Conservation (phyloP, 2,113 vertebrate genomes). For the Prolemur simus region DNA sequence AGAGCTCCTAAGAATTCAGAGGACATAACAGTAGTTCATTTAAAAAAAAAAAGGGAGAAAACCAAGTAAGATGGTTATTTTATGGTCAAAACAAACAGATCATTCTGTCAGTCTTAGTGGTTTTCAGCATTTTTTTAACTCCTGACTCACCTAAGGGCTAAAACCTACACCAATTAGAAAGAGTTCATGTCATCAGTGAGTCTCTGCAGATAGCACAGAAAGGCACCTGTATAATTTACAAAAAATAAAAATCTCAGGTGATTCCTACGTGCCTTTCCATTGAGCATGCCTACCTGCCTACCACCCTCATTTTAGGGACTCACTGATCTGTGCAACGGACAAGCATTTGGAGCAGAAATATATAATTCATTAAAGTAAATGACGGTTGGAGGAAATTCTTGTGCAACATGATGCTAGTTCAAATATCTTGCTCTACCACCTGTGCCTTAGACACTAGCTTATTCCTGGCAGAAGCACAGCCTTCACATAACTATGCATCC, state of each 20-base stretch:
- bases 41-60: background rate
- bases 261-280: background rate
- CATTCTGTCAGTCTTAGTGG: background rate
- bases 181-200: background rate
- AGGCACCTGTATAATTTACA: background rate
- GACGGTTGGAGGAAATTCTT: background rate
- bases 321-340: background rate
- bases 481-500: background rate
- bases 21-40: background rate
- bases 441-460: background rate
- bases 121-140: background rate
- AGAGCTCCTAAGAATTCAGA: background rate
- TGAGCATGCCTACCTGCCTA: background rate
- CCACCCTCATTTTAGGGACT: background rate
- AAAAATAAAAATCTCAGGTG: background rate
- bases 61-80: background rate
- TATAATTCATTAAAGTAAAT: background rate
- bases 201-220: background rate
- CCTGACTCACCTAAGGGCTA: constrained; percentile 9
- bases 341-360: background rate
- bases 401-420: background rate
- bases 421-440: background rate
- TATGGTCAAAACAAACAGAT: background rate
- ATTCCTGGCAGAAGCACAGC: background rate
- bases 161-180: background rate